These are phyloP conservation scores for Stratiomys singularior DNA, from an alignment of 2,888 invertebrate species.

Conservation along the genomic window DNA sequence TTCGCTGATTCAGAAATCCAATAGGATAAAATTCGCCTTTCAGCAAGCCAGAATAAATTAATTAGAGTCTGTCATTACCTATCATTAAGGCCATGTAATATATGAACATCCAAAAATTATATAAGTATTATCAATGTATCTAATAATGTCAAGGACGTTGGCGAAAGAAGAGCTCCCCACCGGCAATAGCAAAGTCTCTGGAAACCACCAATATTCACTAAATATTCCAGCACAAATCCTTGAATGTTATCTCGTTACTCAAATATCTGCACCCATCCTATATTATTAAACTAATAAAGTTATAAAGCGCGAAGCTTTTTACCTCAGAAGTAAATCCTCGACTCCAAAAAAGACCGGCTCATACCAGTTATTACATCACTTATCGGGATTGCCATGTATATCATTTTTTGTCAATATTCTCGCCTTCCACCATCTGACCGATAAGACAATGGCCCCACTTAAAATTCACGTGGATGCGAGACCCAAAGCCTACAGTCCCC, in stretches of 20 bases:
- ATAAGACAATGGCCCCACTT: slow-evolving; percentile 39
- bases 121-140: neutral
- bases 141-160: slow-evolving; percentile 5
- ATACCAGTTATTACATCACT: neutral
- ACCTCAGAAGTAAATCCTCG: neutral
- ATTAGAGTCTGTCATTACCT: too few relatives aligned
- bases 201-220: slow-evolving; percentile 2
- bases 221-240: neutral
- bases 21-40: too few relatives aligned
- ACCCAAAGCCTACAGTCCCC: neutral
- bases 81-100: neutral
- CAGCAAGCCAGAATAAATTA: too few relatives aligned
- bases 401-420: slow-evolving; percentile 4
- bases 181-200: neutral
- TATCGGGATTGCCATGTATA: neutral
- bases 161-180: neutral
- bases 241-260: slow-evolving; percentile 9
- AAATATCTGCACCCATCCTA: slow-evolving; percentile 21
- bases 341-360: neutral
- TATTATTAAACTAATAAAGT: neutral
- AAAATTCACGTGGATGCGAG: neutral
- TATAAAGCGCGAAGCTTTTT: slow-evolving; percentile 2
- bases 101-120: neutral
- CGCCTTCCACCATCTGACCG: slow-evolving; percentile 29
- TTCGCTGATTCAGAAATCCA: too few relatives aligned